Base-by-base conservation (phyloP, 1,140 invertebrate species). In the Sinella curviseta region DNA sequence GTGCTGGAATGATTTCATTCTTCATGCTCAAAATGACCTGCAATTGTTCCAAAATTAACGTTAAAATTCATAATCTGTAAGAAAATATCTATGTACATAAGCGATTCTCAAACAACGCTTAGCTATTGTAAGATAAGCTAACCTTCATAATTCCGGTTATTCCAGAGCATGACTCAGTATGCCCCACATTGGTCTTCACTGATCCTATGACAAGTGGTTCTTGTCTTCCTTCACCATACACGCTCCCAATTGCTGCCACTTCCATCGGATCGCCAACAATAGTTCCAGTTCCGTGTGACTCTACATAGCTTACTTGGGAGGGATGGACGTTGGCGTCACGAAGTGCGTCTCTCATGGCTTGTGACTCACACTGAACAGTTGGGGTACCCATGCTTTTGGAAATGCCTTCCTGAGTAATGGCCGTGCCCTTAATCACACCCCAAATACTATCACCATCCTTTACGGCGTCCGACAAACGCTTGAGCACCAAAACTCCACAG, bases 181-280 rank as follows among this genome's bases (percentile, higher is more conserved):
- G 91, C 0, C 91, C 91, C 87, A 91, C 90, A 84, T 92, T 92
- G n/a, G 89, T 89, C 82, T 92, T 92, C 16, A 90, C 89, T 14
- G 90, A 90, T 26, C 91, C 91, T 80, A 92, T 89, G 1, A 90
- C 84, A 3, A 92, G 85, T 73, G 90, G 89, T 17, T 83, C 83
- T 17, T 86, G 83, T 28, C 91, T 85, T 28, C 86, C 86, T 33
- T 82, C 84, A 80, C 90, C 91, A 83, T 92, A 91, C n/a, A 91
- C 87, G 73, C 90, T 88, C 24, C 87, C 86, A 60, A 93, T 89
- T n/a, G 89, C 88, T 77, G 90, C 89, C 1, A 90, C 85, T 87
- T 93, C 92, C 84, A 91, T 88, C 31, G 91, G 90, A 85, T 93
- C 92, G 17, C 92, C 89, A 36, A 87, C 87, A 36, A 36, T 20